phyloP scores from a whole-genome alignment of 64 coral and sea anemone genomes.

The Stichodactyla mertensii region DNA sequence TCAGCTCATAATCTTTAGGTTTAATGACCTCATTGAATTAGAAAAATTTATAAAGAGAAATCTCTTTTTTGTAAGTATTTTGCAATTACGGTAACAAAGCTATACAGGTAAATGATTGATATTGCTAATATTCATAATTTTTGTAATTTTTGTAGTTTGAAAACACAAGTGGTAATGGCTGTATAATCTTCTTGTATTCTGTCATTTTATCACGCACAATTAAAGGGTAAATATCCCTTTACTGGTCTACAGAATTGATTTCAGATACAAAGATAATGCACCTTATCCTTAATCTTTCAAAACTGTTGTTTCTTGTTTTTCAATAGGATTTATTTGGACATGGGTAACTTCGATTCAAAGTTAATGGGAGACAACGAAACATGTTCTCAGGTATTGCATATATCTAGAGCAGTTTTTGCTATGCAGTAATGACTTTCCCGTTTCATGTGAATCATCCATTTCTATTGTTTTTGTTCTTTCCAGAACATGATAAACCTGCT shows the following conservation, averaged over 20 bases:
- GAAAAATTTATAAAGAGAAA: slow-evolving; percentile 76
- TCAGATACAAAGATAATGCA: background rate
- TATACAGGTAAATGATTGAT: background rate
- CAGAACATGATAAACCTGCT: slow-evolving; percentile 79
- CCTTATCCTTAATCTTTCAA: background rate
- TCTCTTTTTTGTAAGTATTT: slow-evolving; percentile 73
- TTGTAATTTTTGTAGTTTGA: slow-evolving; percentile 59
- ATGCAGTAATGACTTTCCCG: too few species aligned
- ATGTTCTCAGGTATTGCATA: slow-evolving; percentile 15
- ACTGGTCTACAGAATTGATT: background rate
- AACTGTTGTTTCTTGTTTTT: background rate
- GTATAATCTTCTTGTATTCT: slow-evolving; percentile 73
- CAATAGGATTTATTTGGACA: background rate
- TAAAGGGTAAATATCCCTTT: slow-evolving; percentile 29
- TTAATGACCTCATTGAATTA: slow-evolving; percentile 40
- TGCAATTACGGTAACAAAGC: too few species aligned
- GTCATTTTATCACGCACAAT: slow-evolving; percentile 69
- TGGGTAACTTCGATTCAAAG: background rate
- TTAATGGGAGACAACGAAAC: slow-evolving; percentile 9
- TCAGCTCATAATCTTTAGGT: slow-evolving; percentile 65
- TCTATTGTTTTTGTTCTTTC: background rate
- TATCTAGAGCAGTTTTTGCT: too few species aligned
- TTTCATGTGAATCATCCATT: too few species aligned
- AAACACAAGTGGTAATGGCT: slow-evolving; percentile 88
- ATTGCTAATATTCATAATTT: background rate